phyloP scores from a whole-genome alignment of 2,797 vertebrate genomes.

The Anguilla megastoma region DNA sequence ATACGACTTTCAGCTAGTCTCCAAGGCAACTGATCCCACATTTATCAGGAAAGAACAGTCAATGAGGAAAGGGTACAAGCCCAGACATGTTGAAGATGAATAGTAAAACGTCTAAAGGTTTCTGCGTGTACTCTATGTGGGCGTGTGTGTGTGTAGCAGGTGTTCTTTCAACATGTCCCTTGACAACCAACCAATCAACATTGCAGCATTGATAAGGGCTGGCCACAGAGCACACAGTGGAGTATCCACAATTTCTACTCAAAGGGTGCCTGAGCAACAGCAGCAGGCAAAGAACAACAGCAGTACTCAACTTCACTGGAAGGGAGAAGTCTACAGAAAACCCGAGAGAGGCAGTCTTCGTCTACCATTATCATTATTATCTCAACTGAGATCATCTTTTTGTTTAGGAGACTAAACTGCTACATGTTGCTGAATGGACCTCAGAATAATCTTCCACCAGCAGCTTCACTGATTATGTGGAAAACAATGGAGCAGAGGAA shows the following conservation, averaged over 20 bases:
- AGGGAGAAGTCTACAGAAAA: background rate
- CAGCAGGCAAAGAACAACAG: background rate
- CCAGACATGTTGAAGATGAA: slow-evolving; percentile 17
- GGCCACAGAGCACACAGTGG: slow-evolving; percentile 2
- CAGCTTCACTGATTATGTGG: background rate
- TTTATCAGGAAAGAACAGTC: slow-evolving; percentile 8
- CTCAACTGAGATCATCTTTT: background rate
- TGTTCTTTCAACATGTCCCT: slow-evolving; percentile 12
- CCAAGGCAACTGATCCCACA: background rate
- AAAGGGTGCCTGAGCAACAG: slow-evolving; percentile 4
- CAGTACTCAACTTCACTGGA: background rate
- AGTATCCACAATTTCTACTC: background rate
- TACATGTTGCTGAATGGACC: background rate
- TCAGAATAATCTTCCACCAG: background rate
- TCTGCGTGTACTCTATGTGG: background rate
- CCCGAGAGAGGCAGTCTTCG: background rate
- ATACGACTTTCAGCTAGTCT: background rate
- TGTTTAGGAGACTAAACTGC: background rate
- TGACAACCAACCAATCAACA: slow-evolving; percentile 15
- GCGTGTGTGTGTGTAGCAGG: background rate
- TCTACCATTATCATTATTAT: background rate
- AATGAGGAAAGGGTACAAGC: slow-evolving; percentile 3
- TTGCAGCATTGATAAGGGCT: slow-evolving; percentile 6
- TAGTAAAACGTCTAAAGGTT: background rate
- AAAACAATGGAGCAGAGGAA: background rate